Conservation (phyloP, 2,113 vertebrate genomes). For the Paraplagusia blochii region DNA sequence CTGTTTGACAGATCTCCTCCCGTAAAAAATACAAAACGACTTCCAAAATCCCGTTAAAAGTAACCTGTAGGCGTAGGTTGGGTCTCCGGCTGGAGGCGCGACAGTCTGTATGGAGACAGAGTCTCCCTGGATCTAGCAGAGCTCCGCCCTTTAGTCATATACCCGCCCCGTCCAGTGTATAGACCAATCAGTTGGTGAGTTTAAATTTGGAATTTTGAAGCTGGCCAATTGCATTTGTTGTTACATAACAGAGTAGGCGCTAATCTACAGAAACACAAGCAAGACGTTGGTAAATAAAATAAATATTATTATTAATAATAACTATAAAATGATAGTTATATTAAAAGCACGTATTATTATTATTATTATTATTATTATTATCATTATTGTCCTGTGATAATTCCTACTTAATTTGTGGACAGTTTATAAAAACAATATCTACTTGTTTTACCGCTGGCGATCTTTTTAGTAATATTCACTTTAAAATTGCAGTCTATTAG, state of each 20-base stretch:
- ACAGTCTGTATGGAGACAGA: conserved; percentile 50
- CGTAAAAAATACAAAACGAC: conserved; percentile 13
- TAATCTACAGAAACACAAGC: conserved; percentile 9
- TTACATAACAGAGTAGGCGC: conserved; percentile 64
- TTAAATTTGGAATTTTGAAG: conserved; percentile 66
- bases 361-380: too few relatives aligned
- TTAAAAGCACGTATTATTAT: too few relatives aligned
- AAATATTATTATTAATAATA: not conserved
- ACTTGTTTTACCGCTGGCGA: too few relatives aligned
- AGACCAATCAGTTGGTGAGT: conserved; percentile 63
- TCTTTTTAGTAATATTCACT: too few relatives aligned
- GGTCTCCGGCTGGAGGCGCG: conserved; percentile 66
- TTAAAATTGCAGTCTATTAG: too few relatives aligned
- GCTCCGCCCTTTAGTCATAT: conserved; percentile 36
- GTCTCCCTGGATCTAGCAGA: conserved; percentile 37
- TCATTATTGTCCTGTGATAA: too few relatives aligned
- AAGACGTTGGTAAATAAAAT: not conserved
- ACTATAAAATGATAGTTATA: too few relatives aligned
- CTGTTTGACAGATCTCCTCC: conserved; percentile 15
- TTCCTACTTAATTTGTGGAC: too few relatives aligned
- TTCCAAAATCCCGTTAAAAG: conserved; percentile 37
- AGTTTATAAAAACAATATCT: too few relatives aligned
- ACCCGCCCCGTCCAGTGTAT: not conserved
- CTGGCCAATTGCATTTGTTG: conserved; percentile 64
- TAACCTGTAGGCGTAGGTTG: conserved; percentile 40